Percentiles rank a stretch among this genome's conserved stretches.
These are phyloP conservation scores for Anoncus sp. DNA, from an alignment of 2,888 invertebrate genomes.

Conservation along the genomic window DNA sequence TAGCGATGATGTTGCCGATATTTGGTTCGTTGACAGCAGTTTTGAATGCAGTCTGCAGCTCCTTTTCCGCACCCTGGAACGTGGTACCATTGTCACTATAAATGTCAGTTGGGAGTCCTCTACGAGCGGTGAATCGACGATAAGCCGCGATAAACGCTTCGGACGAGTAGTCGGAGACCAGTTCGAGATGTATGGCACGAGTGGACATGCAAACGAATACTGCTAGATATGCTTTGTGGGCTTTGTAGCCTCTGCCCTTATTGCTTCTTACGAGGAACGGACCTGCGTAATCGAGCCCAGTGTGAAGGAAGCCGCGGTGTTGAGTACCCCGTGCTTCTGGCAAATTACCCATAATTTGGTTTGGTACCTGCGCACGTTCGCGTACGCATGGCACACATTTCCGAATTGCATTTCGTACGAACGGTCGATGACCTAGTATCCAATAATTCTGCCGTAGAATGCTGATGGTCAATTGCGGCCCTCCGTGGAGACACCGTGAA, in stretches of 20 bases:
- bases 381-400: slow-evolving; percentile 74
- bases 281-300: slow-evolving; percentile 77
- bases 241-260: slow-evolving; percentile 48
- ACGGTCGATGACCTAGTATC: slow-evolving; percentile 70
- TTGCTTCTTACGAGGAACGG: slow-evolving; percentile 66
- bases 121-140: slow-evolving; percentile 62
- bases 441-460: slow-evolving; percentile 68
- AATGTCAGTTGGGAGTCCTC: slow-evolving; percentile 65
- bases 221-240: slow-evolving; percentile 64
- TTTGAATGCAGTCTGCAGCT: slow-evolving; percentile 47
- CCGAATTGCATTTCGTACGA: slow-evolving; percentile 63
- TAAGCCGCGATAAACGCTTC: slow-evolving; percentile 66
- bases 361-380: slow-evolving; percentile 55
- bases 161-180: slow-evolving; percentile 63
- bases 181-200: slow-evolving; percentile 69
- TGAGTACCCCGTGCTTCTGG: slow-evolving; percentile 71
- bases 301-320: slow-evolving; percentile 70
- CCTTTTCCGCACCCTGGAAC: slow-evolving; percentile 67
- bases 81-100: slow-evolving; percentile 71
- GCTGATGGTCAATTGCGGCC: slow-evolving; percentile 60
- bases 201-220: slow-evolving; percentile 71
- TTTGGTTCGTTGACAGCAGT: slow-evolving; percentile 34
- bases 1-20: slow-evolving; percentile 51
- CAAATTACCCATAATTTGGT: slow-evolving; percentile 75
- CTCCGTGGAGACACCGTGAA: slow-evolving; percentile 65